Conservation (phyloP, 1,140 invertebrate genomes). For the Tigriopus japonicus region DNA sequence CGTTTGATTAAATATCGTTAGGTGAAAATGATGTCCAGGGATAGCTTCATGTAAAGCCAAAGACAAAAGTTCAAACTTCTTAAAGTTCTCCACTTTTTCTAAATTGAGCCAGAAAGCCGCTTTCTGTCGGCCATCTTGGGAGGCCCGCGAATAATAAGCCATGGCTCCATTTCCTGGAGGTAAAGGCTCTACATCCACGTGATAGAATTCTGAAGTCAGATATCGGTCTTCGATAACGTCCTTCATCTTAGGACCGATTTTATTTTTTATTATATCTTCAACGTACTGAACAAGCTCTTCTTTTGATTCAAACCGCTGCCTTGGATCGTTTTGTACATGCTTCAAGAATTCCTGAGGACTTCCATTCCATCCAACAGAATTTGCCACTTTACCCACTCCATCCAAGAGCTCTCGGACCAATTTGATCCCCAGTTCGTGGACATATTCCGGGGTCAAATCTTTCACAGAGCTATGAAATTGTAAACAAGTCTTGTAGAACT, state of each 20-base stretch:
- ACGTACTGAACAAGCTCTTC: not conserved
- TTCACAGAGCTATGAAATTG: conserved; percentile 21
- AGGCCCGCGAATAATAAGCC: not conserved
- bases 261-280: not conserved
- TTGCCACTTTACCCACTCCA: not conserved
- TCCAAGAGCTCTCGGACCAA: not conserved
- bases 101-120: not conserved
- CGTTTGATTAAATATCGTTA: conserved; percentile 17
- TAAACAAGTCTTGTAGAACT: conserved; percentile 22
- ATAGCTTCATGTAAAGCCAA: conserved; percentile 26
- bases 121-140: not conserved
- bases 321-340: not conserved
- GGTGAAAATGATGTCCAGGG: conserved; percentile 20
- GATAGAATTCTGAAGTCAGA: not conserved
- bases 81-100: conserved; percentile 12
- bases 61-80: conserved; percentile 23
- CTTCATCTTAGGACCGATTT: not conserved
- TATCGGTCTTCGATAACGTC: not conserved
- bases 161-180: not conserved
- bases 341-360: not conserved
- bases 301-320: not conserved
- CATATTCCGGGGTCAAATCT: not conserved
- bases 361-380: not conserved
- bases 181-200: not conserved
- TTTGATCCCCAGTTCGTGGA: not conserved